Percentiles rank a stretch among this genome's conserved stretches.
Evolutionary conservation across 2,888 invertebrate species (phyloP).

Genomic region (Cataglyphis cursor): DNA sequence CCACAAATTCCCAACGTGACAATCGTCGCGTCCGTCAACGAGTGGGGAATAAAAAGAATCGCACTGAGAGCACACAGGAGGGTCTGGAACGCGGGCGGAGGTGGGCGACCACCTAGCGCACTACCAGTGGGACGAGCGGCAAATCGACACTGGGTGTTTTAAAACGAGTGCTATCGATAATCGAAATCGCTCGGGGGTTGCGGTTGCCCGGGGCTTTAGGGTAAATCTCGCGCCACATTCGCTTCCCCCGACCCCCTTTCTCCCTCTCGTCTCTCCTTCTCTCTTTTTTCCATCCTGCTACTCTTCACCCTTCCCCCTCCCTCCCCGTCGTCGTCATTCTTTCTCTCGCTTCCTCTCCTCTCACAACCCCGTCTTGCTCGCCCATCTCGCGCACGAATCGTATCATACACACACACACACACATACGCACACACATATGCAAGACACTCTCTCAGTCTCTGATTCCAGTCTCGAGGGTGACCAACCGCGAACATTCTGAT

Average conservation of each 20-base stretch:
- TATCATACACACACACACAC: conserved; percentile 6
- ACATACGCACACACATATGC: background rate
- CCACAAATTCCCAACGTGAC: conserved; percentile 80
- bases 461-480: conserved; percentile 81
- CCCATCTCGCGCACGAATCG: conserved; percentile 30
- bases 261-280: conserved; percentile 9
- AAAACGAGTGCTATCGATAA: conserved; percentile 86
- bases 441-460: conserved; percentile 51
- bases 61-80: conserved; percentile 63
- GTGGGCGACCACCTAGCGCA: conserved; percentile 41
- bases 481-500: conserved; percentile 82
- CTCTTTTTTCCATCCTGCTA: conserved; percentile 30
- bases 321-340: conserved; percentile 28
- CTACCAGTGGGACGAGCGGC: conserved; percentile 64
- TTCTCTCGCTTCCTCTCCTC: conserved; percentile 56
- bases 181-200: conserved; percentile 85
- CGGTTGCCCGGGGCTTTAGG: conserved; percentile 75
- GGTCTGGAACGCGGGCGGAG: conserved; percentile 57
- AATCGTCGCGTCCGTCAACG: conserved; percentile 80
- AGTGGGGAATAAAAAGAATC: conserved; percentile 76
- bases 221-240: conserved; percentile 72
- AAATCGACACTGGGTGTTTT: conserved; percentile 84
- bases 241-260: conserved; percentile 55
- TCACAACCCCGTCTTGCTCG: conserved; percentile 3
- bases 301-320: conserved; percentile 17